Evolutionary conservation across 2,888 invertebrate genomes (phyloP).

Genomic region (Capitulum mitella): DNA sequence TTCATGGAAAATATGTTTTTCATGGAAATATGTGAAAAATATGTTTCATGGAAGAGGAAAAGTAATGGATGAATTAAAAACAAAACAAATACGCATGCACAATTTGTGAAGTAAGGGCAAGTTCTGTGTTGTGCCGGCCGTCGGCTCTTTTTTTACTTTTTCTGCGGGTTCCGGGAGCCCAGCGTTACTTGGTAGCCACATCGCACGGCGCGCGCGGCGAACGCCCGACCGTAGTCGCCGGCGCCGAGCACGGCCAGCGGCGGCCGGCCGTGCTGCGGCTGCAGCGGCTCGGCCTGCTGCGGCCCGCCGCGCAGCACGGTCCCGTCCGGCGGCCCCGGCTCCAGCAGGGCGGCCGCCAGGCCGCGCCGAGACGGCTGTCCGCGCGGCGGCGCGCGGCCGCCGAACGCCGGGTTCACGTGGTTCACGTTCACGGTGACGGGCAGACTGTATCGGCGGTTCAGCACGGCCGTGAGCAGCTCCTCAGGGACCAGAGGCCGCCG

Average conservation of each 20-base stretch:
- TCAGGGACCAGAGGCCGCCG: not conserved
- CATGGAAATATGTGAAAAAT: too few species aligned
- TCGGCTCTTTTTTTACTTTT: not conserved
- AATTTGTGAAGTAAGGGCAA: too few species aligned
- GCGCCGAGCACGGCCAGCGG: constrained; percentile 31
- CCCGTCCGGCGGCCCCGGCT: not conserved
- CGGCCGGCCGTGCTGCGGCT: not conserved
- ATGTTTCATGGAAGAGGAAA: too few species aligned
- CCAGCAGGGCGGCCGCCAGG: not conserved
- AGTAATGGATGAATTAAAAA: too few species aligned
- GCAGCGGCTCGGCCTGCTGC: not conserved
- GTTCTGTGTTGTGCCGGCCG: too few species aligned
- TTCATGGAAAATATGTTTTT: too few species aligned
- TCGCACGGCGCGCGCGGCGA: constrained; percentile 32
- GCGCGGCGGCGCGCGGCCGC: too few species aligned
- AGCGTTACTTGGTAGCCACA: constrained; percentile 33
- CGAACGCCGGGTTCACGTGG: too few species aligned
- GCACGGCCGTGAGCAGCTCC: not conserved
- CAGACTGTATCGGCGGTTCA: not conserved
- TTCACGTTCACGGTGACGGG: not conserved
- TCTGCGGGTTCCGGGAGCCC: constrained; percentile 29
- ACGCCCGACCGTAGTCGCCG: constrained; percentile 35
- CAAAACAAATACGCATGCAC: too few species aligned
- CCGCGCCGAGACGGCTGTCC: not conserved
- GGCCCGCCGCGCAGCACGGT: too few species aligned